Percentiles rank a stretch among this genome's conserved stretches.
phyloP scores from a whole-genome alignment of 2,113 vertebrate species.

The Geococcyx californianus region DNA sequence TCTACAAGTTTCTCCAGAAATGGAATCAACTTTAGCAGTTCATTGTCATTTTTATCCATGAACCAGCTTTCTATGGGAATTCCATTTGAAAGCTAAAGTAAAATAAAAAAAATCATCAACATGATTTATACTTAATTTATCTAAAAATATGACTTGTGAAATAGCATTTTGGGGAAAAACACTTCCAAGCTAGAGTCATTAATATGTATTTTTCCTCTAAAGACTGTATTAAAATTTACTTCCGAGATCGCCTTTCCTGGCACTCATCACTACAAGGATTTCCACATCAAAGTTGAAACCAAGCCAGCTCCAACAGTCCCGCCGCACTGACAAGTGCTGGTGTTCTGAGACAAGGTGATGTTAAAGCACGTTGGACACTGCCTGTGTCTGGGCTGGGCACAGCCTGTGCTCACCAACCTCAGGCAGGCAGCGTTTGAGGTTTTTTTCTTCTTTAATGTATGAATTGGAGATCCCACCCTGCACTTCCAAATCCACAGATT shows the following conservation, averaged over 20 bases:
- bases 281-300: background rate
- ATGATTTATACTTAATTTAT: background rate
- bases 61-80: conserved; percentile 99
- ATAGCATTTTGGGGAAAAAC: background rate
- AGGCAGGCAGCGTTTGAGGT: background rate
- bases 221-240: background rate
- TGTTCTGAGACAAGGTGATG: background rate
- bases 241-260: background rate
- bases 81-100: conserved; percentile 91
- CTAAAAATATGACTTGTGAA: background rate
- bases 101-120: background rate
- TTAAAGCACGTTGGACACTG: background rate
- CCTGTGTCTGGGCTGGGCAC: background rate
- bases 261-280: background rate
- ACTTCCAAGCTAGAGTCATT: background rate
- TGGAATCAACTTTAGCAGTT: conserved; percentile 97
- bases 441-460: background rate
- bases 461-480: rapidly evolving
- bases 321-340: background rate
- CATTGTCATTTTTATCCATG: conserved; percentile 99
- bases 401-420: rapidly evolving
- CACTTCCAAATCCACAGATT: rapidly evolving
- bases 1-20: conserved; percentile 99
- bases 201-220: background rate
- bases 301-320: background rate